These are phyloP conservation scores for Pseudanteris insignis DNA, from an alignment of 2,888 invertebrate species.

Conservation along the genomic window DNA sequence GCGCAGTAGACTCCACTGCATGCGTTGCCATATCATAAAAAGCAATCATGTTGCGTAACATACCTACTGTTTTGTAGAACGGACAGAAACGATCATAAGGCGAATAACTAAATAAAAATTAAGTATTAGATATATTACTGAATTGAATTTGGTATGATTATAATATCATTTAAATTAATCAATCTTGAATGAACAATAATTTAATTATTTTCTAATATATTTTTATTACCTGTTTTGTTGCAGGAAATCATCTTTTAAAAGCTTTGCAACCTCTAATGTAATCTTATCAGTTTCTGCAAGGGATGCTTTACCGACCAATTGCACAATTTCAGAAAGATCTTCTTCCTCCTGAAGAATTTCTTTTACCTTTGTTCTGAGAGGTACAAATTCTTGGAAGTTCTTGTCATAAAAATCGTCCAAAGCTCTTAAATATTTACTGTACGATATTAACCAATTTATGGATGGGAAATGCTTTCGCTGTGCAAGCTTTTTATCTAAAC, in stretches of 20 bases:
- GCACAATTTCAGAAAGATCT: slow-evolving; percentile 99
- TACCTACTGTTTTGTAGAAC: slow-evolving; percentile 99
- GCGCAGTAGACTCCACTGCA: slow-evolving; percentile 97
- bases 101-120: slow-evolving; percentile 73
- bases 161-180: too few species aligned
- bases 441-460: slow-evolving; percentile 99
- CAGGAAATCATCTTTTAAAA: slow-evolving; percentile 98
- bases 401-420: slow-evolving; percentile 99
- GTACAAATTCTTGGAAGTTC: slow-evolving; percentile 96
- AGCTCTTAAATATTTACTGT: slow-evolving; percentile 96
- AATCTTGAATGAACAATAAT: background rate
- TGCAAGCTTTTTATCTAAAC: slow-evolving; percentile 97
- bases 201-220: background rate
- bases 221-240: slow-evolving; percentile 97
- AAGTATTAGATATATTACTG: background rate
- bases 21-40: slow-evolving; percentile 99
- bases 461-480: slow-evolving; percentile 99
- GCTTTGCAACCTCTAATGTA: slow-evolving; percentile 96
- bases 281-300: slow-evolving; percentile 99
- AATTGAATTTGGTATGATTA: too few species aligned
- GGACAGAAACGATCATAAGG: slow-evolving; percentile 98
- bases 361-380: slow-evolving; percentile 93
- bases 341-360: slow-evolving; percentile 99
- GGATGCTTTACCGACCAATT: slow-evolving; percentile 98
- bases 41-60: slow-evolving; percentile 97